Base-by-base conservation (phyloP, 2,888 invertebrate species). In the Stegana nigrithorax region DNA sequence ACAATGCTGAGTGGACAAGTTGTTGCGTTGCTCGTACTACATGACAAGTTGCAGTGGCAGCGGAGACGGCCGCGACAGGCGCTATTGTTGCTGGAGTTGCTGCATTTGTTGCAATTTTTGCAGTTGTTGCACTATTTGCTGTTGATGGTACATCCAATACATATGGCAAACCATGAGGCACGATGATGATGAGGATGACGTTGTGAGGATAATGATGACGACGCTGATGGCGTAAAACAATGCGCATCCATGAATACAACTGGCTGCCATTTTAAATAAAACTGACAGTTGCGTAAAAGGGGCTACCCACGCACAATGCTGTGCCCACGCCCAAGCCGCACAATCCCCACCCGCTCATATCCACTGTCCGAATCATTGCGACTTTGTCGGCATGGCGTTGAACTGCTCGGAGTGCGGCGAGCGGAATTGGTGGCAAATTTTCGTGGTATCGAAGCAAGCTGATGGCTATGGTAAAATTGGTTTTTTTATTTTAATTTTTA, bases 191-290 rank as follows among this genome's bases (percentile, higher is more conserved):
- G 53, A 59, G 51, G 63, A 42, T 26, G 66, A 68, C 45, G 59
- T n/a, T n/a, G 63, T 60, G 64, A 67, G 63, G 66, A 64, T 64
- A 70, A 63, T 68, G 67, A 66, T 69, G 68, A 63, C 75, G 79
- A 80, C 76, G 80, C 73, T 73, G 68, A 70, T 72, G 67, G 73
- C 78, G 70, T 72, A 73, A 75, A 78, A 75, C 80, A 78, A 73
- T 72, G 70, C 65, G 64, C 60, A 53, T 64, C 67, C 73, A 76
- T 72, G 71, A 69, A 66, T 67, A 56, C 17, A 59, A 51, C 59
- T 50, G 45, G 27, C 67, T 26, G 64, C 57, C 51, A 65, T 73
- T 67, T 72, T 63, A 69, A 73, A 71, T 73, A 63, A 67, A 73
- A 67, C 67, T 59, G 70, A 66, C 67, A 70, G 64, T 58, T 66